Conservation (phyloP, 2,797 vertebrate genomes). For the Microhierax caerulescens region DNA sequence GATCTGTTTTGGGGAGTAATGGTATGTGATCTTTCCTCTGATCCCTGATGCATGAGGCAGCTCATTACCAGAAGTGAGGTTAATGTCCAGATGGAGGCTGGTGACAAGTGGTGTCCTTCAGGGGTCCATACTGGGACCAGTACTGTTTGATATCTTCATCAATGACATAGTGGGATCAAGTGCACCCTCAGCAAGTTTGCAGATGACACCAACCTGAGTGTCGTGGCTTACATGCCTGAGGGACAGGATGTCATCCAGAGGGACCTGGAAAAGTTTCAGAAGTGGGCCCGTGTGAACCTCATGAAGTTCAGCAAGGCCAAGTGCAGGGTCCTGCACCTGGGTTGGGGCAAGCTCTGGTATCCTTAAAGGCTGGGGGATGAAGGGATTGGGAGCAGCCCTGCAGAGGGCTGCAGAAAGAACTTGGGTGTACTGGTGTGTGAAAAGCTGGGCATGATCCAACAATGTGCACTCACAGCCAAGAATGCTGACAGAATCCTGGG, state of each 20-base stretch:
- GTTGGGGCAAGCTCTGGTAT: not conserved
- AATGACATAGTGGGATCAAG: accelerated
- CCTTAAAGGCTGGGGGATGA: not conserved
- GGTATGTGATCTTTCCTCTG: not conserved
- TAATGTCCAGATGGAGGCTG: not conserved
- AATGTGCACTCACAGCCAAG: not conserved
- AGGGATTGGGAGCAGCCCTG: not conserved
- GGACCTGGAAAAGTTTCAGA: not conserved
- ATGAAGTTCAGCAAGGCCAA: not conserved
- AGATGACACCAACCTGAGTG: not conserved
- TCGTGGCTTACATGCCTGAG: accelerated
- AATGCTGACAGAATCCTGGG: not conserved
- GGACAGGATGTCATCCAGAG: not conserved
- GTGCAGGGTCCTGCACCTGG: not conserved
- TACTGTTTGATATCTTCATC: not conserved
- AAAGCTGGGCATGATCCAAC: not conserved
- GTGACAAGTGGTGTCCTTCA: not conserved
- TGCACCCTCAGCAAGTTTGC: not conserved
- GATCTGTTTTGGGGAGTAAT: not conserved
- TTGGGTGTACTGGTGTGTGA: not conserved
- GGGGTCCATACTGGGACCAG: accelerated
- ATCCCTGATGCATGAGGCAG: not conserved
- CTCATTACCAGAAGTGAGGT: not conserved
- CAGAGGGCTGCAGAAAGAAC: not conserved
- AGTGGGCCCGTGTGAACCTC: not conserved